Conservation (phyloP, 2,888 invertebrate species). For the Trachelus troglodyta region DNA sequence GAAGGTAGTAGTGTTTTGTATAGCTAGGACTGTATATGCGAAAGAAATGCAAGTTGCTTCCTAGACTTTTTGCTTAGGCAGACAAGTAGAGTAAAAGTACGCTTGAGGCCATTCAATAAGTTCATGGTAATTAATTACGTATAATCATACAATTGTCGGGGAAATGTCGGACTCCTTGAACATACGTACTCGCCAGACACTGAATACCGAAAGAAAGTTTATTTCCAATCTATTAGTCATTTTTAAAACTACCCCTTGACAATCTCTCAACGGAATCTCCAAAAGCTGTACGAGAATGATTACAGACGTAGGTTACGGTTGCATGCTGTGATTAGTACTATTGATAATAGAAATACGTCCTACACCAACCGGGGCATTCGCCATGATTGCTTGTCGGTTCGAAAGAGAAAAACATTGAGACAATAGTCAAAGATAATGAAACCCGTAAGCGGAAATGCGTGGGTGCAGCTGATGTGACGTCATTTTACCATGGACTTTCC, state of each 20-base stretch:
- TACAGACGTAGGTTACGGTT: background rate
- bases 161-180: background rate
- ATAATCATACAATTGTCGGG: background rate
- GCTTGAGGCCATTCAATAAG: background rate
- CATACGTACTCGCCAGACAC: background rate
- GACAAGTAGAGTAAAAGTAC: background rate
- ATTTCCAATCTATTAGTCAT: background rate
- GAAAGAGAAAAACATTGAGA: background rate
- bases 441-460: conserved; percentile 41
- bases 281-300: background rate
- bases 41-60: background rate
- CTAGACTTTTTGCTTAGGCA: background rate
- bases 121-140: background rate
- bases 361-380: background rate
- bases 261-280: background rate
- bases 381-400: background rate
- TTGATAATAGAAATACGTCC: background rate
- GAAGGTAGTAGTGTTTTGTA: background rate
- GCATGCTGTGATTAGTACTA: background rate
- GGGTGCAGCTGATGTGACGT: conserved; percentile 35
- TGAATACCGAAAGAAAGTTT: background rate
- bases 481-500: conserved; percentile 24
- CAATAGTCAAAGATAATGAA: conserved; percentile 21
- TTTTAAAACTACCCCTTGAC: background rate
- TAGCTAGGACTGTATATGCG: background rate